Base-by-base conservation (phyloP, 2,888 invertebrate genomes). In the Troides oblongomaculatus region DNA sequence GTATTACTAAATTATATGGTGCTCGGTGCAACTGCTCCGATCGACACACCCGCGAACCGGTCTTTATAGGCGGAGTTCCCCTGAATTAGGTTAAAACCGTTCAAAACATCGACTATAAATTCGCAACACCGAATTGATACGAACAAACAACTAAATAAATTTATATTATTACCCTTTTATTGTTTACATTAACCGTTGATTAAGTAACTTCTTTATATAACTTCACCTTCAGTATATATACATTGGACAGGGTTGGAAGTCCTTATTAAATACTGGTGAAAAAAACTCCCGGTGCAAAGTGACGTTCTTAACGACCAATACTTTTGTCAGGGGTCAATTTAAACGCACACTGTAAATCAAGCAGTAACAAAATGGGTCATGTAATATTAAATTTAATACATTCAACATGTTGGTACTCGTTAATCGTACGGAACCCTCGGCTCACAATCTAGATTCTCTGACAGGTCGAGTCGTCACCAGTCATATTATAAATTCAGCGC, bases 1-100 rank as follows among this genome's bases (percentile, higher is more conserved):
- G 81, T 82, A 88, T 87, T 86, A 85, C 86, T 82, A 87, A 90
- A 91, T 90, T 90, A 90, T 85, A 87, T 79, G 80, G 83, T 78
- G 60, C 72, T 72, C 62, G 60, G 68, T 73, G 72, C 67, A 64
- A 63, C 72, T 71, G 70, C 69, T 46, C 46, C 50, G 63, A 72
- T 68, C 73, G 63, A 67, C 74, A 73, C 74, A 68, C 72, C 75
- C 76, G 74, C 73, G 74, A 75, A 85, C 86, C 83, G 81, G 82
- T 84, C 75, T 74, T 76, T 72, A 61, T 36, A 64, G 71, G 69
- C 64, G 71, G 72, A 71, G 72, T 72, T 74, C 74, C 71, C 71
- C 65, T 68, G 62, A 65, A 68, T 65, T 62, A 64, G 61, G 46
- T 60, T 64, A 61, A 67, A 66, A 57, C 67, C 64, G 62, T 67